Base-by-base conservation (phyloP, 2,797 vertebrate genomes). In the Saxicola maurus region DNA sequence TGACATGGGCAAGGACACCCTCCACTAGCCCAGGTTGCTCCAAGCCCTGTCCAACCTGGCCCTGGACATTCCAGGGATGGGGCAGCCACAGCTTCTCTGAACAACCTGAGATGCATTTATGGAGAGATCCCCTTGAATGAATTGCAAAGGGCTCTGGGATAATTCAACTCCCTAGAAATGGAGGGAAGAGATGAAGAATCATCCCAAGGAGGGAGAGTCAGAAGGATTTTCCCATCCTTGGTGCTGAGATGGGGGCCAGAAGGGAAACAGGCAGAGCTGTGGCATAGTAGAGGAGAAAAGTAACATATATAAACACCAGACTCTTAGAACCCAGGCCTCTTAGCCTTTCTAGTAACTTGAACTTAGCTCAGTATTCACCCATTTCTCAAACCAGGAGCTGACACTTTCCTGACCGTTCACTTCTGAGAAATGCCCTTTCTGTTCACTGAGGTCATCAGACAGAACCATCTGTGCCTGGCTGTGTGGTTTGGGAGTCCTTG, bases 311-410 rank as follows among this genome's bases (percentile, higher is more conserved):
- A 25, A 71, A 30, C 38, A 15, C 7, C 8, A 51, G 31, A 49
- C 24, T 12, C 8, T 12, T 30, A 40, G 30, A 78, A 78, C 12
- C 2, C 30, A 71, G 23, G 4, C 27, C 37, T 21, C 49, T 45
- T 11, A 23, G 33, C 12, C 57, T 57, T 72, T 40, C 20, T 52
- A 5, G 16, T 48, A 60, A 37, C 37, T 18, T n/a, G 4, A 7
- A 11, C 13, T 46, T 12, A 21, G 15, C n/a, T 56, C 0, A 0
- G 28, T 7, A 13, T 8, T 81, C 49, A 14, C 24, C 40, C 0
- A 0, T 45, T 71, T 71, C 65, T 83, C 17, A 52, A 25, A 80
- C 6, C 28, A 35, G 31, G 31, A 24, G 4, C 37, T 56, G 65
- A 25, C 9, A 3, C 9, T 13, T 51, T 28, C 49, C 13, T 38